Conservation (phyloP, 2,113 vertebrate genomes). For the Castor canadensis region DNA sequence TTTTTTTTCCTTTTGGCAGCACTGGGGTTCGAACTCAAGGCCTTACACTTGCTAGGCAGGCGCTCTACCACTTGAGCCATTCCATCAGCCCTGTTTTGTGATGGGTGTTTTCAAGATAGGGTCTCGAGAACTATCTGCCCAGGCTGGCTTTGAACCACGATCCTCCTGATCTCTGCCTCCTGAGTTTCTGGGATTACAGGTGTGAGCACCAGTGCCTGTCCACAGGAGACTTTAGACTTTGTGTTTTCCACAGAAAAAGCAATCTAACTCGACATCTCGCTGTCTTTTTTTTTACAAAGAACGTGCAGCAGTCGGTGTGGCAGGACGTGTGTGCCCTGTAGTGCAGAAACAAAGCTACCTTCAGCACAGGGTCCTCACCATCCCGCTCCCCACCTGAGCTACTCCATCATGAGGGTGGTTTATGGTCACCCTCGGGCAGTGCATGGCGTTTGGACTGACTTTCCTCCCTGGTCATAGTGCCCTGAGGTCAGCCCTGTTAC, state of each 20-base stretch:
- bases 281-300: background rate
- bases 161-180: too few relatives aligned
- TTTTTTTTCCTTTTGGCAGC: background rate
- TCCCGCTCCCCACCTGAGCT: background rate
- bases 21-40: background rate
- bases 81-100: too few relatives aligned
- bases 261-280: background rate
- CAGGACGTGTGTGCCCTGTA: background rate
- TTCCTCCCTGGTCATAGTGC: background rate
- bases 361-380: too few relatives aligned
- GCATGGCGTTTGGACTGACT: too few relatives aligned
- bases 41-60: too few relatives aligned
- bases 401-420: too few relatives aligned
- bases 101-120: too few relatives aligned
- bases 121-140: too few relatives aligned
- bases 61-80: too few relatives aligned
- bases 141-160: too few relatives aligned
- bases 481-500: background rate
- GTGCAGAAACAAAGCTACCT: background rate
- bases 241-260: background rate
- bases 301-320: background rate
- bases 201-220: background rate
- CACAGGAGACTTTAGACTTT: background rate
- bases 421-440: too few relatives aligned
- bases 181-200: too few relatives aligned